Evolutionary conservation across 2,888 invertebrate species (phyloP), one percentile per base, ranked within the genome.

Genomic region (Nebria salina): DNA sequence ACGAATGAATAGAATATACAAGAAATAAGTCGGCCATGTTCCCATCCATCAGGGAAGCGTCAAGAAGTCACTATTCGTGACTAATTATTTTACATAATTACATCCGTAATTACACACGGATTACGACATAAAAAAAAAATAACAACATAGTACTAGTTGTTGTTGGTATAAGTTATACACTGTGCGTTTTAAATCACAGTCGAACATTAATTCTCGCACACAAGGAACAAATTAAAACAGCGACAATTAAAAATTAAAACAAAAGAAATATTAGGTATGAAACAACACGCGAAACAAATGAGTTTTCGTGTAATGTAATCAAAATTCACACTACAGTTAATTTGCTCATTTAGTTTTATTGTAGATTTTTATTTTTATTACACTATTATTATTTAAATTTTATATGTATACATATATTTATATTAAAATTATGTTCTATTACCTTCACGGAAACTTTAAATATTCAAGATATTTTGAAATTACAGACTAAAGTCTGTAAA

Each of bases 1-100:
- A 54, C 13, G 54, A 8, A 13, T 54, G 54, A 54, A 54, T 54
- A 54, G 8, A 2, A 54, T 54, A 54, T 54, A 54, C 54, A 13
- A 54, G 20, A 68, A n/a, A 4, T 25, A 26, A 25, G 68, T 26
- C 26, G 68, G 68, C 68, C 68, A 68, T 68, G 68, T 68, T 68
- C 74, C 54, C 42, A 43, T 15, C 54, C 54, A 54, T 54, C 54
- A 54, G 54, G 54, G 54, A 54, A 54, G 54, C 54, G 54, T 11
- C 54, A 54, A 54, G 11, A 54, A 13, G 2, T 54, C 54, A 66
- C 70, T 11, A 4, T 70, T 80, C 80, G 80, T 80, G 80, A 80
- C 80, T 80, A 80, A 80, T 80, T 80, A 80, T 68, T 80, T 80
- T 80, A 80, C 70, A 64, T 80, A 80, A 80, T 80, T 75, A 80